These are phyloP conservation scores for Drosophila virilis DNA, from an alignment of 1,140 invertebrate genomes.

Conservation along the genomic window DNA sequence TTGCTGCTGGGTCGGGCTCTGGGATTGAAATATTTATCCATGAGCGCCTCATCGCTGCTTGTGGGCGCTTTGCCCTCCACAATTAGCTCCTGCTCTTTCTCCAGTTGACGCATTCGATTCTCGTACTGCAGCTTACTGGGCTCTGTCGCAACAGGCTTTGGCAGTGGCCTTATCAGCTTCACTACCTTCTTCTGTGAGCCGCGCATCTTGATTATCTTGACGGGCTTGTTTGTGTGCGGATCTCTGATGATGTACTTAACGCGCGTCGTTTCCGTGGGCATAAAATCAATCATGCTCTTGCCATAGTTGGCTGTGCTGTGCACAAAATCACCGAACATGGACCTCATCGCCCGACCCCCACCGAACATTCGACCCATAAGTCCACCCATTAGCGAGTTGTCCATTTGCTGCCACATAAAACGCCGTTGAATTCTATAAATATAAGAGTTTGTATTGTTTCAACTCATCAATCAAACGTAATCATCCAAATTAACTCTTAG, in stretches of 20 bases:
- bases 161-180: constrained; percentile 54
- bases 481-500: no score
- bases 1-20: constrained; percentile 44
- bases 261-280: constrained; percentile 75
- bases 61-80: constrained; percentile 67
- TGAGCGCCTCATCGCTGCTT: constrained; percentile 61
- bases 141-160: constrained; percentile 57
- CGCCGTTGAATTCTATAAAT: constrained; percentile 69
- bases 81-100: constrained; percentile 77
- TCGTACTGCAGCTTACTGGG: constrained; percentile 51
- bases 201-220: constrained; percentile 76
- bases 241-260: constrained; percentile 76
- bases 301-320: constrained; percentile 47
- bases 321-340: constrained; percentile 65
- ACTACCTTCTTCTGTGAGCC: constrained; percentile 69
- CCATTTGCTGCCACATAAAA: constrained; percentile 83
- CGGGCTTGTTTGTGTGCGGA: constrained; percentile 72
- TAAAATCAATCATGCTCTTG: constrained; percentile 62
- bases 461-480: no score
- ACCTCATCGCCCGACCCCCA: constrained; percentile 65
- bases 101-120: constrained; percentile 62
- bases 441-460: background rate
- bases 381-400: constrained; percentile 69
- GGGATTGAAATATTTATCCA: constrained; percentile 70
- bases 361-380: constrained; percentile 68